These are phyloP conservation scores for Petrophora chlorosata DNA, from an alignment of 2,888 invertebrate species.

Conservation along the genomic window DNA sequence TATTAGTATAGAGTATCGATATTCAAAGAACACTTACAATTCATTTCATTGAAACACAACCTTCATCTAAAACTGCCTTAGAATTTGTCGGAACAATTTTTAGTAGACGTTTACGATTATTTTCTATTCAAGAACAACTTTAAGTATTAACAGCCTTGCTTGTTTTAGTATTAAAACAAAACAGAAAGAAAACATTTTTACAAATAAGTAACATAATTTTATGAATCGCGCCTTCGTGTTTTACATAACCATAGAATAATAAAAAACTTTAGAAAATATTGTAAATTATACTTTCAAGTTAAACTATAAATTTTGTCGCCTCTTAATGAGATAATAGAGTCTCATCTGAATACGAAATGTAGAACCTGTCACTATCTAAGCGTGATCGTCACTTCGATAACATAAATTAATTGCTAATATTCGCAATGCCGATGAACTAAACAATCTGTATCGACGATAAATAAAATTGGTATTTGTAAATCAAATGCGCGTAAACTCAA, in stretches of 20 bases:
- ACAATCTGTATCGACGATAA: conserved; percentile 7
- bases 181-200: conserved; percentile 8
- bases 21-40: no score
- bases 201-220: background rate
- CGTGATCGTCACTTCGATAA: no score
- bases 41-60: no score
- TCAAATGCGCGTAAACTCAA: conserved; percentile 32
- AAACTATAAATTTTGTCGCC: background rate
- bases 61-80: conserved; percentile 3
- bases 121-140: conserved; percentile 24
- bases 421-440: conserved; percentile 8
- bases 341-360: conserved; percentile 14
- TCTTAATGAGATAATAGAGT: conserved; percentile 3
- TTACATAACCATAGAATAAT: background rate
- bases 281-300: background rate
- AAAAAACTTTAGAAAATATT: background rate
- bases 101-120: conserved; percentile 18
- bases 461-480: conserved; percentile 38
- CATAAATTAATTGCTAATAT: background rate
- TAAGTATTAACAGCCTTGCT: conserved; percentile 12
- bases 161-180: conserved; percentile 3
- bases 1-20: no score
- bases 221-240: background rate
- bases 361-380: no score
- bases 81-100: conserved; percentile 48